Evolutionary conservation across 2,888 invertebrate genomes (phyloP).

Genomic region (Germaria angustata): DNA sequence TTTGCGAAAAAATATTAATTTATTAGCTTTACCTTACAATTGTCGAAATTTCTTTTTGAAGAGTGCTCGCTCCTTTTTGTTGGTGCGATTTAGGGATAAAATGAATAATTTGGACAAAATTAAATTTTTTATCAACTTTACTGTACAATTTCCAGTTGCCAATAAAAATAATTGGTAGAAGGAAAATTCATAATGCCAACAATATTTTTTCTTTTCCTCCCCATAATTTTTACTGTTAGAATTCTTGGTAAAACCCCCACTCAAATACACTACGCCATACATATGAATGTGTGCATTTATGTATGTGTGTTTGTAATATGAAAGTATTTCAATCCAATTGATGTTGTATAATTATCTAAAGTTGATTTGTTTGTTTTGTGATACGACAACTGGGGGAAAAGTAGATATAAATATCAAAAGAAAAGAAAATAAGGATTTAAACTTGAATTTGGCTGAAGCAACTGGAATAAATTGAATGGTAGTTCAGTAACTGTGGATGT

Average conservation of each 20-base stretch:
- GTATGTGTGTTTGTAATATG: background rate
- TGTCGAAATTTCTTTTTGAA: no score
- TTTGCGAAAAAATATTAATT: no score
- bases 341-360: slow-evolving; percentile 78
- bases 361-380: slow-evolving; percentile 77
- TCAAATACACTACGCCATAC: background rate
- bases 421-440: slow-evolving; percentile 1
- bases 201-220: slow-evolving; percentile 13
- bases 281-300: slow-evolving; percentile 1
- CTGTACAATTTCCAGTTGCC: no score
- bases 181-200: slow-evolving; percentile 2
- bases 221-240: slow-evolving; percentile 25
- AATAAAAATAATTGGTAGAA: slow-evolving; percentile 13
- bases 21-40: no score
- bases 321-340: slow-evolving; percentile 72
- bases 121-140: no score
- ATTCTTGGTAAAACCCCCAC: background rate
- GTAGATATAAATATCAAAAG: background rate
- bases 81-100: no score
- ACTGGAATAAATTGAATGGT: background rate
- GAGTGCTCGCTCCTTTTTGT: no score
- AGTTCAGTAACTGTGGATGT: background rate
- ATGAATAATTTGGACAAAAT: no score
- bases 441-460: background rate
- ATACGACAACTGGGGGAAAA: slow-evolving; percentile 36